A percentile compares a stretch with the other conserved stretches of the same genome.
Conservation (phyloP, 2,888 invertebrate genomes). For the Andricus curvator region DNA sequence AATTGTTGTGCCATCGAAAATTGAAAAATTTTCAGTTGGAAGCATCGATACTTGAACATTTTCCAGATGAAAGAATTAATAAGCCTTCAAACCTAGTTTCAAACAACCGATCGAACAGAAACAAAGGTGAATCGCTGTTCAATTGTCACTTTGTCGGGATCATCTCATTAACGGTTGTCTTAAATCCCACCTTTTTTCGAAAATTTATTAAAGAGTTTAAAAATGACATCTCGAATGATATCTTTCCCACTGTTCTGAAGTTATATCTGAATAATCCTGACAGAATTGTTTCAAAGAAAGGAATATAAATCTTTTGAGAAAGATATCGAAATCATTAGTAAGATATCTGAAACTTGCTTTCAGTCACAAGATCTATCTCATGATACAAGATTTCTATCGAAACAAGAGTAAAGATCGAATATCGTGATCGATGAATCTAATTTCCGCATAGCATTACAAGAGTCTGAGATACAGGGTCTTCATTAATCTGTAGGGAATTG, state of each 20-base stretch:
- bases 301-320: neutral
- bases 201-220: neutral
- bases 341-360: neutral
- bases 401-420: neutral
- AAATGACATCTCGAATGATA: neutral
- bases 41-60: too few species aligned
- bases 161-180: neutral
- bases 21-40: too few species aligned
- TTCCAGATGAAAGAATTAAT: too few species aligned
- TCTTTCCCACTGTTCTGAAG: neutral
- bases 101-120: neutral
- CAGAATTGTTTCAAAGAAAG: neutral
- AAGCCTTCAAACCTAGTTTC: too few species aligned
- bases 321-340: neutral
- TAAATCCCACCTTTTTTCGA: neutral
- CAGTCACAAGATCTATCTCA: neutral
- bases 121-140: too few species aligned
- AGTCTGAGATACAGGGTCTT: neutral
- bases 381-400: neutral
- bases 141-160: neutral
- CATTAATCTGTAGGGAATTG: conserved; percentile 17
- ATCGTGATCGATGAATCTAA: conserved; percentile 24
- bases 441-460: conserved; percentile 1
- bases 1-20: too few species aligned
- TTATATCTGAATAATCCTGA: neutral